Conservation (phyloP, 2,888 invertebrate genomes). For the Belgica antarctica region DNA sequence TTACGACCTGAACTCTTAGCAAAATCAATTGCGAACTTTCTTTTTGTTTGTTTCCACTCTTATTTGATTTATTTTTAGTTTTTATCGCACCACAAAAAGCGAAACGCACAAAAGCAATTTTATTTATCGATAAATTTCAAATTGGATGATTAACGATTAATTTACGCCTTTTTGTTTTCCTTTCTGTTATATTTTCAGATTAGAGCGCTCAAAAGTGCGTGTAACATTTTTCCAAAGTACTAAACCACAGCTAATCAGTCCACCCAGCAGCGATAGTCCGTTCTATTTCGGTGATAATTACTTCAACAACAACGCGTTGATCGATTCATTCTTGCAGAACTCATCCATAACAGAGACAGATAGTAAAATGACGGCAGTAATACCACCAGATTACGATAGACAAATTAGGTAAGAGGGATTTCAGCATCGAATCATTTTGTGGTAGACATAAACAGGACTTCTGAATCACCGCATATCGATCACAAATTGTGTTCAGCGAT, state of each 20-base stretch:
- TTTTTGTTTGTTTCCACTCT: neutral
- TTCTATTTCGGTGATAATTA: slow-evolving; percentile 29
- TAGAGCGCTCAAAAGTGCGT: slow-evolving; percentile 75
- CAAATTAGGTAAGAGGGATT: slow-evolving; percentile 52
- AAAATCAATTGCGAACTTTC: neutral
- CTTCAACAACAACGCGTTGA: slow-evolving; percentile 38
- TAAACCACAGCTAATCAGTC: slow-evolving; percentile 68
- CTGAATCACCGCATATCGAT: too few species aligned
- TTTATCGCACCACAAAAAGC: neutral
- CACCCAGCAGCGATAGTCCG: slow-evolving; percentile 57
- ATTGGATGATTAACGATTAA: slow-evolving; percentile 19
- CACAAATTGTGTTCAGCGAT: too few species aligned
- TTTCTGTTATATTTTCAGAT: slow-evolving; percentile 57
- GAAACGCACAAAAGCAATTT: neutral
- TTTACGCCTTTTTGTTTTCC: neutral
- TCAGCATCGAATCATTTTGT: neutral
- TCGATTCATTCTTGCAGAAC: slow-evolving; percentile 40
- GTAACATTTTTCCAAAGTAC: slow-evolving; percentile 82
- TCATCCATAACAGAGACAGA: slow-evolving; percentile 27
- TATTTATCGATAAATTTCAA: neutral
- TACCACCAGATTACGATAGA: slow-evolving; percentile 52
- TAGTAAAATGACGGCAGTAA: slow-evolving; percentile 44
- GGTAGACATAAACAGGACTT: too few species aligned
- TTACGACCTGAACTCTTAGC: neutral
- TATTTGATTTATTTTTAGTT: slow-evolving; percentile 3